Conservation (phyloP, 2,113 vertebrate species). For the Sylvicapra grimmia region DNA sequence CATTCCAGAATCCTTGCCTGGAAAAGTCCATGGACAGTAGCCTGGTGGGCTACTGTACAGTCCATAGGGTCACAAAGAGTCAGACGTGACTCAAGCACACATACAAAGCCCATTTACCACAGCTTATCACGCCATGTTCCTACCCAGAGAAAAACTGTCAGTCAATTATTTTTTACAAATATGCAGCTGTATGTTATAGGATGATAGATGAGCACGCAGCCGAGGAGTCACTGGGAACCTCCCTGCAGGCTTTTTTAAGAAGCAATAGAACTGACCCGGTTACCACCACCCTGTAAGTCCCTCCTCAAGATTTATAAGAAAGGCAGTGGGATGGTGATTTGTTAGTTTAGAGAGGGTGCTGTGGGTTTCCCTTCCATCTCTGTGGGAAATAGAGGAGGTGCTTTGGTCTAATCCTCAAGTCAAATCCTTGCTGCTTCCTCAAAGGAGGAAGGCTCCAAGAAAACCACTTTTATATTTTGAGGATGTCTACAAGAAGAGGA, state of each 20-base stretch:
- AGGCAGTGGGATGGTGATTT: neutral
- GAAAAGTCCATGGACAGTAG: neutral
- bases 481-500: neutral
- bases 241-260: neutral
- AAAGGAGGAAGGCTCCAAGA: neutral
- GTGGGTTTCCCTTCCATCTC: neutral
- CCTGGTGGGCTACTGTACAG: neutral
- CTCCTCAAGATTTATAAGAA: neutral
- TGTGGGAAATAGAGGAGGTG: neutral
- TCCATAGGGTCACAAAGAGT: neutral
- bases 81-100: neutral
- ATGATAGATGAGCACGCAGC: rapidly evolving
- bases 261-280: neutral
- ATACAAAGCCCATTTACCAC: neutral
- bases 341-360: neutral
- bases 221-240: neutral
- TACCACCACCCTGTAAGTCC: neutral
- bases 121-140: neutral
- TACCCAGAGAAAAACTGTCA: neutral
- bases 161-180: neutral
- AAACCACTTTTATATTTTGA: neutral
- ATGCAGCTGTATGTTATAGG: neutral
- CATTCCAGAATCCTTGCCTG: neutral
- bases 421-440: too few relatives aligned
- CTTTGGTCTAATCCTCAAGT: neutral